Base-by-base conservation (phyloP, 2,113 vertebrate species). In the Callorhinus ursinus region DNA sequence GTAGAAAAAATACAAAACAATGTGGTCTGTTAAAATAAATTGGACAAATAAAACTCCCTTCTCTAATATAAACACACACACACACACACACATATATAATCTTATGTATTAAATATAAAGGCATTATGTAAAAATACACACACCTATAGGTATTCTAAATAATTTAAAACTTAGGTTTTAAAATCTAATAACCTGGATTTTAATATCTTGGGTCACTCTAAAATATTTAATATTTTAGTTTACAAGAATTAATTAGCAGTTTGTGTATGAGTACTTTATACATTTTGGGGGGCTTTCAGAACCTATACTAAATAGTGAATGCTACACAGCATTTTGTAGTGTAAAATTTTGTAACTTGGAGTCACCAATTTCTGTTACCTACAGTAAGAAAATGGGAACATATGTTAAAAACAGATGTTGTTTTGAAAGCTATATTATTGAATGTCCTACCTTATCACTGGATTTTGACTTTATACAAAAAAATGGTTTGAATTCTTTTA, bases 341-440 rank as follows among this genome's bases (percentile, higher is more conserved):
- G n/a, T 49, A 88, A 93, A 90, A 72, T 84, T 89, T 95, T 90
- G 12, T 87, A 87, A 85, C 14, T 92, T 11, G 72, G 69, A 72
- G 13, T 92, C 94, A 86, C 59, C 33, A 69, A 67, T 90, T 93
- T 92, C 72, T 86, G 24, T 86, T 96, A 90, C 72, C 53, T 95
- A 71, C 5, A 42, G 16, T 77, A 83, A 93, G 81, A 91, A 98
- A 97, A 89, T 93, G 24, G 49, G 28, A 94, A 71, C 93, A 93
- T 87, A 96, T 97, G 82, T 93, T 93, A 92, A 77, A 94, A 90
- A 46, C 87, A 96, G 83, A 84, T 96, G 74, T 92, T 95, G 55
- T 96, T 97, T 96, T 93, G 82, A 97, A 96, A 91, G 33, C 33
- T 82, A 18, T 61, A 74, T 86, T 96, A 90, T n/a, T 80, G 88